phyloP scores from a whole-genome alignment of 2,113 vertebrate genomes.

The Dendropsophus ebraccatus region DNA sequence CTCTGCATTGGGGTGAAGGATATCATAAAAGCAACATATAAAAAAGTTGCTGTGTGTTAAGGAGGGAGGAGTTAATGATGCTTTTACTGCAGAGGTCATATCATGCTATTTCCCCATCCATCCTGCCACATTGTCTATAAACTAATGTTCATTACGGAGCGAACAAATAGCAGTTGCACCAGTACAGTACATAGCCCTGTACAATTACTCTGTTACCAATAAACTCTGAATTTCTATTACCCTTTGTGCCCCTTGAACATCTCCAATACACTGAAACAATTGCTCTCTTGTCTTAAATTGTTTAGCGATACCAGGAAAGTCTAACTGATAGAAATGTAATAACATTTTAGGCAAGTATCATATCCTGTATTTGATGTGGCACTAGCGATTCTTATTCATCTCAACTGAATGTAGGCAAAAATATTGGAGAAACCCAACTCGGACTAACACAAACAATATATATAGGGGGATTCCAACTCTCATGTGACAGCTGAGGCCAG shows the following conservation, averaged over 20 bases:
- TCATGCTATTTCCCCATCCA: background rate
- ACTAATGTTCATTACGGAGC: conserved; percentile 5
- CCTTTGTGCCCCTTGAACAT: conserved; percentile 10
- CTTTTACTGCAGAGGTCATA: background rate
- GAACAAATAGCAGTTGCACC: background rate
- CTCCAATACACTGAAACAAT: conserved; percentile 10
- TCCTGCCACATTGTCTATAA: conserved; percentile 13
- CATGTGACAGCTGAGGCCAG: too few species aligned
- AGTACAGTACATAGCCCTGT: background rate
- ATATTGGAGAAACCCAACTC: too few species aligned
- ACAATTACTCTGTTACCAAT: conserved; percentile 32
- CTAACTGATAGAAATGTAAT: conserved; percentile 28
- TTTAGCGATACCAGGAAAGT: background rate
- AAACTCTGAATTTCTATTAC: conserved; percentile 35
- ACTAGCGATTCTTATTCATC: background rate
- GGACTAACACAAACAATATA: too few species aligned
- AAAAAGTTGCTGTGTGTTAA: background rate
- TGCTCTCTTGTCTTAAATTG: conserved; percentile 36
- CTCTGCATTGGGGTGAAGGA: background rate
- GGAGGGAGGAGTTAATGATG: conserved; percentile 9
- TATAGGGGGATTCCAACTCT: too few species aligned
- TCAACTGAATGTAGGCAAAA: too few species aligned
- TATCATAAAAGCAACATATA: background rate
- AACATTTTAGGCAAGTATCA: background rate
- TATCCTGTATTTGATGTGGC: background rate